These are phyloP conservation scores for Cladorhizidae sp. DNA, from an alignment of 37 sponge, comb jelly and placozoan species.

Conservation along the genomic window DNA sequence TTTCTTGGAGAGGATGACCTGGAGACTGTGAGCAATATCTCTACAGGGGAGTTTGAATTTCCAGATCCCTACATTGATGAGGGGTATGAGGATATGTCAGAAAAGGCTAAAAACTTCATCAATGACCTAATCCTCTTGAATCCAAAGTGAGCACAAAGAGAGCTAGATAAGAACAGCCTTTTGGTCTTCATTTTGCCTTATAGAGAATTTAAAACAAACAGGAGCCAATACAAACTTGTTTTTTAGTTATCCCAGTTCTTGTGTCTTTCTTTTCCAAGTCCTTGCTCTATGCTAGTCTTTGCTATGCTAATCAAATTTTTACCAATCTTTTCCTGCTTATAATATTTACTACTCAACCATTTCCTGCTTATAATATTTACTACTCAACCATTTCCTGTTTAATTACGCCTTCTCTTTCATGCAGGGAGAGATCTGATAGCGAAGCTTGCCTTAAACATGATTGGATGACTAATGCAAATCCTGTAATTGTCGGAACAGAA, in stretches of 20 bases:
- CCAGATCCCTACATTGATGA: constrained; percentile 71
- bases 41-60: constrained; percentile 77
- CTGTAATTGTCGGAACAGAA: not conserved
- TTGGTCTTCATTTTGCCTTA: too few species aligned
- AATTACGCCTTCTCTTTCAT: not conserved
- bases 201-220: too few species aligned
- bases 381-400: not conserved
- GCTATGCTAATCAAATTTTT: too few species aligned
- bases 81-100: constrained; percentile 70
- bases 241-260: too few species aligned
- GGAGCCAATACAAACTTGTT: too few species aligned
- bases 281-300: too few species aligned
- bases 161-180: not conserved
- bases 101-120: constrained; percentile 80
- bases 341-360: not conserved
- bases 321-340: too few species aligned
- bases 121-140: constrained; percentile 35
- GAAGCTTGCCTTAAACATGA: not conserved
- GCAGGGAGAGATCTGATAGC: not conserved
- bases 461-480: not conserved
- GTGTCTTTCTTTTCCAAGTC: too few species aligned
- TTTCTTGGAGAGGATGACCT: constrained; percentile 89
- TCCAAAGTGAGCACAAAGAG: constrained; percentile 60
- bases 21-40: constrained; percentile 77
- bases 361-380: not conserved